Evolutionary conservation across 2,113 vertebrate species (phyloP), one percentile per base, ranked within the genome.

Genomic region (Upupa epops): DNA sequence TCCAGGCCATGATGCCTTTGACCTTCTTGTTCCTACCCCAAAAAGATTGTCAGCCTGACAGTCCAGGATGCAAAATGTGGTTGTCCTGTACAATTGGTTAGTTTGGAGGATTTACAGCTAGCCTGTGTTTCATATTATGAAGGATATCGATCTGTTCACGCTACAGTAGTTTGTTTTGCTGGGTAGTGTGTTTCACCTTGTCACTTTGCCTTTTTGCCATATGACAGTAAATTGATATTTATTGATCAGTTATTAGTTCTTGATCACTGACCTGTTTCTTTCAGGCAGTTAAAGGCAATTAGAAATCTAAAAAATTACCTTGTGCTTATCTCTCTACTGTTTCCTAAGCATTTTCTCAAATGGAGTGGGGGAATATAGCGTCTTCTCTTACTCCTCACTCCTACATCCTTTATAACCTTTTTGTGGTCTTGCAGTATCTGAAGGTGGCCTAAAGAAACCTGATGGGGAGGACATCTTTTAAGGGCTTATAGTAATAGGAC

Each of bases 131-230:
- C 74, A 45, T 31, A 2, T 32, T 51, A 16, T 40, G 83, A 73
- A 55, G 36, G 15, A 45, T 13, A 18, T 34, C 61, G 73, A 77
- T 28, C 16, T n/a, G 17, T 69, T 86, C 7, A 6, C 20, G 9
- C 18, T 70, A 73, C 40, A 34, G 26, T 81, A 1, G 1, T 55
- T 81, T 5, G 1, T 84, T 74, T 94, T 89, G 40, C 32, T 29
- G 4, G 21, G 13, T 21, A 14, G 11, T 25, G 8, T 0, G 0
- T 64, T 74, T 86, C 29, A 29, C 15, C 3, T 19, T 83, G 49
- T 59, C 21, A 5, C 26, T 73, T 34, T 16, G 18, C 46, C 28
- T 3, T 1, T 72, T 89, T 37, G n/a, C 29, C 19, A 8, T 70
- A 29, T 77, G 70, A 61, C 65, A 74, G 40, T 52, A 29, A 64